Evolutionary conservation across 2,113 vertebrate genomes (phyloP).

Genomic region (Ailuropoda melanoleuca): DNA sequence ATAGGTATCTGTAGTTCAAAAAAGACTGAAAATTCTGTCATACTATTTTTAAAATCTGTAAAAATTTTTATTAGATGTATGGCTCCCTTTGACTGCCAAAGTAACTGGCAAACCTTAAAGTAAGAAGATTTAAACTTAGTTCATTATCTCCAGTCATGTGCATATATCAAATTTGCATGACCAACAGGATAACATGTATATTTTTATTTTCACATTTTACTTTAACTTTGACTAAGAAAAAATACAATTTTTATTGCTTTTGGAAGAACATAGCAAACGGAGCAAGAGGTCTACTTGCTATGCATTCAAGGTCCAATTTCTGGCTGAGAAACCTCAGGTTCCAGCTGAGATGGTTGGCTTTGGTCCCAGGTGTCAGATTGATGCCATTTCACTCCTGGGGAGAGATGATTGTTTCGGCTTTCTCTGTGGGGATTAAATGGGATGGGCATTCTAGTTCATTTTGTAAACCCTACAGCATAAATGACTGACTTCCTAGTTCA

Average conservation of each 20-base stretch:
- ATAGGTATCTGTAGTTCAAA: neutral
- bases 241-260: neutral
- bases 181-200: neutral
- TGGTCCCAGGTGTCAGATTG: neutral
- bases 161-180: neutral
- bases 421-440: conserved; percentile 52
- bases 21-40: neutral
- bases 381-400: conserved; percentile 23
- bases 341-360: conserved; percentile 47
- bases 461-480: neutral
- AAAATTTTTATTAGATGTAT: neutral
- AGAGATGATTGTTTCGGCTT: conserved; percentile 38
- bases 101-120: neutral
- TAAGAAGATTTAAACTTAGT: neutral
- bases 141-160: neutral
- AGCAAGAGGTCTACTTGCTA: neutral
- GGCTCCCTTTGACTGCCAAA: neutral
- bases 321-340: neutral
- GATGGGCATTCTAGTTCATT: neutral
- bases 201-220: conserved; percentile 21
- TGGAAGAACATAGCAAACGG: neutral
- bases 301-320: neutral
- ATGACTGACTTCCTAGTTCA: neutral
- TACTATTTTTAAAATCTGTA: neutral
- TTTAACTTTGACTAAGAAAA: neutral